Evolutionary conservation across 1,140 invertebrate species (phyloP), one percentile per base, ranked within the genome.

Genomic region (Orchestia grillus): DNA sequence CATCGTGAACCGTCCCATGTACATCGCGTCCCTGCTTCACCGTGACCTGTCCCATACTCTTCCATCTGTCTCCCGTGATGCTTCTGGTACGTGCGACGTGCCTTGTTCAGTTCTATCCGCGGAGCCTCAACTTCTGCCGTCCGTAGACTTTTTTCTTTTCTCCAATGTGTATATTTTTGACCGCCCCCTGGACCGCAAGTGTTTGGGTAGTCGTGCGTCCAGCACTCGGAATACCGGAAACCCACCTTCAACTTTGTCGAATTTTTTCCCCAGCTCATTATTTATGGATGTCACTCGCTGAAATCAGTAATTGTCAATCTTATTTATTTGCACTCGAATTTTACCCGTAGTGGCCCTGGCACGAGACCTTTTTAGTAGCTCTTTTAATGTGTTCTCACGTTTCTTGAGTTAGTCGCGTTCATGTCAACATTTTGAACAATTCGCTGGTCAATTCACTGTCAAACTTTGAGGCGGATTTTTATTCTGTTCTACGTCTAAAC

Each of bases 81-180:
- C 41, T 42, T 23, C 41, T 23, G 88, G 41, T 91, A 91, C 41
- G 88, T 77, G 62, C 19, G 41, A 8, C 16, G 19, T 91, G 88
- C 88, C 41, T 11, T 91, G 19, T 42, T 41, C 11, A 44, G 88
- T 91, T 91, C 42, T 44, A 44, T 91, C 88, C 44, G 15, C 88
- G 44, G 88, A 91, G 88, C 88, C 88, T 43, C 88, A 91, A 91
- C 88, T 91, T 91, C 88, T 91, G 88, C 88, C 88, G 88, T 91
- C 88, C 88, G 88, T 91, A 91, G 44, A 42, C 3, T 16, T 91
- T 15, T 91, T 91, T 42, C 15, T 15, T 91, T 44, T 28, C 11
- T 44, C 44, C 19, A 44, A 43, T 19, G 88, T 91, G 88, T 44
- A 44, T 91, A 91, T 43, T 91, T 91, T 91, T 91, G 28, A 91